Conservation (phyloP, 1,140 invertebrate genomes). For the Drepana arcuata region DNA sequence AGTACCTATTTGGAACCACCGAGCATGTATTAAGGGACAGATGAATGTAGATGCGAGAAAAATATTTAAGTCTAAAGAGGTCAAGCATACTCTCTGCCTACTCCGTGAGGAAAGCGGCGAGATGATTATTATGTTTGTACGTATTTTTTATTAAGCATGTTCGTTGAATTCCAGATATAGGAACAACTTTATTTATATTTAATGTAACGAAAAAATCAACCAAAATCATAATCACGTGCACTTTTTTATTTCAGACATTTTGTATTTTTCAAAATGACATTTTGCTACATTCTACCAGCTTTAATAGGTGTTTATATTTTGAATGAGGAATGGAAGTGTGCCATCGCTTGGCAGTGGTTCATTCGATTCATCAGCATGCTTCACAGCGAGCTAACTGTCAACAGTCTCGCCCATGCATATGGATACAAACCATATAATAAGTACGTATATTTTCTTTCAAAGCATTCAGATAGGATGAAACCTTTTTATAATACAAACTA, state of each 20-base stretch:
- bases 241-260: constrained; percentile 76
- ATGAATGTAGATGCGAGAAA: too few species aligned
- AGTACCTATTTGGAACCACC: too few species aligned
- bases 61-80: too few species aligned
- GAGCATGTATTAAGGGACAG: too few species aligned
- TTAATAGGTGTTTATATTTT: constrained; percentile 81
- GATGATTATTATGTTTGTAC: background rate
- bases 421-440: constrained; percentile 62
- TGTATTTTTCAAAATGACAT: constrained; percentile 76
- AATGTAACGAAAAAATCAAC: too few species aligned
- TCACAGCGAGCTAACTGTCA: constrained; percentile 58
- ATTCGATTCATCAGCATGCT: constrained; percentile 50
- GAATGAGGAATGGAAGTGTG: constrained; percentile 77
- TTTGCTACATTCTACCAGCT: constrained; percentile 85
- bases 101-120: too few species aligned
- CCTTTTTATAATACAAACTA: too few species aligned
- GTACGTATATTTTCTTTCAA: too few species aligned
- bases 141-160: background rate
- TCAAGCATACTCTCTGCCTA: too few species aligned
- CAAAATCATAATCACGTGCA: background rate
- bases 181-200: too few species aligned
- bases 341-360: constrained; percentile 60
- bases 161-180: constrained; percentile 1
- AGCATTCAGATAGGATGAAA: too few species aligned
- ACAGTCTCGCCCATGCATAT: constrained; percentile 53